Conservation (phyloP, 2,113 vertebrate species). For the Heterotis niloticus region DNA sequence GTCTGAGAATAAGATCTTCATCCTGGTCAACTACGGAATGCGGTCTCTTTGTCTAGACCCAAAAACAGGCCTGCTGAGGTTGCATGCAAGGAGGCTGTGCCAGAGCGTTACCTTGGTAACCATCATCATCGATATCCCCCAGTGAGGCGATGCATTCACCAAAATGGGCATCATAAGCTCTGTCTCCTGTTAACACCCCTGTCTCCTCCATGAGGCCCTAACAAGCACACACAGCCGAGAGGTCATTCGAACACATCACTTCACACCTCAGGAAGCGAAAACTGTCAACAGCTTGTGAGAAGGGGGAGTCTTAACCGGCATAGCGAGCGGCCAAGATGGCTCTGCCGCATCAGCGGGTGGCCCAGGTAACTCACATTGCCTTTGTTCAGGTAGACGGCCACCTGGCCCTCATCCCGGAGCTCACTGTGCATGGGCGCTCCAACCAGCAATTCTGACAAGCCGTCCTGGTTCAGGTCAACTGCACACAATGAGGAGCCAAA, state of each 20-base stretch:
- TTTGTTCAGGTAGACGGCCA: constrained; percentile 89
- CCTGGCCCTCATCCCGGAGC: constrained; percentile 93
- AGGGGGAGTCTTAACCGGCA: too few species aligned
- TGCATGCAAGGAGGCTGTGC: not conserved
- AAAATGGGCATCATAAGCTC: constrained; percentile 87
- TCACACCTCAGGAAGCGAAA: not conserved
- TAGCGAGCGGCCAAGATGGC: too few species aligned
- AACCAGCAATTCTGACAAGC: constrained; percentile 93
- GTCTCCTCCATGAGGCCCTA: constrained; percentile 90
- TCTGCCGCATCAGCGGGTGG: not conserved
- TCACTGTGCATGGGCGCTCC: constrained; percentile 95
- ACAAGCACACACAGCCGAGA: constrained; percentile 45
- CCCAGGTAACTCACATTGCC: constrained; percentile 83
- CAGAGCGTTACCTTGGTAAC: constrained; percentile 78
- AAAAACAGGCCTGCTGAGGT: not conserved
- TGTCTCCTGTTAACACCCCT: constrained; percentile 68
- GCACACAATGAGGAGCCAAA: constrained; percentile 99
- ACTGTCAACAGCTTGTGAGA: not conserved
- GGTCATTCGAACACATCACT: not conserved
- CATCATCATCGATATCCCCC: constrained; percentile 88
- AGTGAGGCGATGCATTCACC: constrained; percentile 84
- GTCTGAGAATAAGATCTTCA: too few species aligned
- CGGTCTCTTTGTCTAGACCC: too few species aligned
- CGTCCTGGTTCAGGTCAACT: constrained; percentile 94
- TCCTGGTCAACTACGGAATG: too few species aligned